A percentile compares a stretch with the other conserved stretches of the same genome.
phyloP scores from a whole-genome alignment of 2,113 vertebrate genomes.

The Triplophysa dalaica region DNA sequence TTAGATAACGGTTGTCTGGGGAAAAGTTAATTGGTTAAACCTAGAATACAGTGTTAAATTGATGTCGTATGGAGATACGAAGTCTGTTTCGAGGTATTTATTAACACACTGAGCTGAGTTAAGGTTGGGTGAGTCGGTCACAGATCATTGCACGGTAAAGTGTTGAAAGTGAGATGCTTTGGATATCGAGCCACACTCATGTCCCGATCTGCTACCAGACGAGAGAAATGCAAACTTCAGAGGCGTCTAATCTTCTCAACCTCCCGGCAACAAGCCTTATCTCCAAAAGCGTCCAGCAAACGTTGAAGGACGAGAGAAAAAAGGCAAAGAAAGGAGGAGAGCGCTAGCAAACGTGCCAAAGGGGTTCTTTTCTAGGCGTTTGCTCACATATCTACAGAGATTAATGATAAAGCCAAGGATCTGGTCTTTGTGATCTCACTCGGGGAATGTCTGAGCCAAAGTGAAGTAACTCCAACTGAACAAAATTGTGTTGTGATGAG shows the following conservation, averaged over 20 bases:
- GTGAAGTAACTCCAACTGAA: background rate
- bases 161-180: constrained; percentile 26
- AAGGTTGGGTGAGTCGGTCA: background rate
- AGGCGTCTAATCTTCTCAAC: constrained; percentile 8
- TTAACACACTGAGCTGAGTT: background rate
- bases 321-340: background rate
- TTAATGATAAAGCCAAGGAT: constrained; percentile 42
- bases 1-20: constrained; percentile 2
- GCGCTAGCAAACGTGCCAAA: constrained; percentile 15
- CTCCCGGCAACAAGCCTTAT: constrained; percentile 24
- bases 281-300: constrained; percentile 20
- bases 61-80: background rate
- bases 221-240: constrained; percentile 7
- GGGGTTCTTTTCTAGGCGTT: constrained; percentile 33
- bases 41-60: background rate
- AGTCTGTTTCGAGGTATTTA: background rate
- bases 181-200: constrained; percentile 25
- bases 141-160: constrained; percentile 16
- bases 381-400: constrained; percentile 38
- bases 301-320: constrained; percentile 9
- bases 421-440: constrained; percentile 1
- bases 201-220: constrained; percentile 7
- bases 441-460: constrained; percentile 23
- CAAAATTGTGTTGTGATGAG: background rate
- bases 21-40: constrained; percentile 10